Evolutionary conservation across 1,140 invertebrate genomes (phyloP).

Genomic region (Drosophila willistoni): DNA sequence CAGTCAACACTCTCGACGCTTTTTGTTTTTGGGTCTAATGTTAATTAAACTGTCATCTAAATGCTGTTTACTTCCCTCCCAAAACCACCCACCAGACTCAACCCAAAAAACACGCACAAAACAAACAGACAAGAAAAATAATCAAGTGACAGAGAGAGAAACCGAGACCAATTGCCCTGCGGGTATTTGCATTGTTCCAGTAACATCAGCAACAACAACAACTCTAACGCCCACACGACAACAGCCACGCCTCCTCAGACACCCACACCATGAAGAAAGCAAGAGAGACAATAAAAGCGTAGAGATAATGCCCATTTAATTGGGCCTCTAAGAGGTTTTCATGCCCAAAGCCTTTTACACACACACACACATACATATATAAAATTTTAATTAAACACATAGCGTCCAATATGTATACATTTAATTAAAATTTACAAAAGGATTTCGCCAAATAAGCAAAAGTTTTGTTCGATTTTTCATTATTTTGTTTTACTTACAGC

Average conservation of each 20-base stretch:
- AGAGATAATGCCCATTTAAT: conserved; percentile 65
- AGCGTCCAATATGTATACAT: neutral
- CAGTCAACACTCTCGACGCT: neutral
- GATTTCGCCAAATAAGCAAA: conserved; percentile 1
- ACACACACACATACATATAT: conserved; percentile 7
- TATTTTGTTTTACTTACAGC: neutral
- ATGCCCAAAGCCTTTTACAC: conserved; percentile 22
- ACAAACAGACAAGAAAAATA: conserved; percentile 16
- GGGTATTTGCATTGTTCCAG: conserved; percentile 43
- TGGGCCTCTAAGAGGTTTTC: conserved; percentile 46
- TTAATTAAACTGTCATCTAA: conserved; percentile 38
- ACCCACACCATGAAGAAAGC: neutral
- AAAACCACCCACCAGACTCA: neutral
- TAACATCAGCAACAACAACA: conserved; percentile 36
- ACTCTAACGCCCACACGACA: neutral
- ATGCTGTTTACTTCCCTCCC: conserved; percentile 4
- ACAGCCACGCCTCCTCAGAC: conserved; percentile 8
- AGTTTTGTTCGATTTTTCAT: conserved; percentile 2
- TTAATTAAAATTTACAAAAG: conserved; percentile 14
- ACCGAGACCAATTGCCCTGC: conserved; percentile 13
- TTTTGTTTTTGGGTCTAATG: conserved; percentile 2
- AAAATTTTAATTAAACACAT: conserved; percentile 50
- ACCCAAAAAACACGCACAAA: conserved; percentile 9
- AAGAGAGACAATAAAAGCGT: neutral
- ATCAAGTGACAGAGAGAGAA: conserved; percentile 18